A percentile compares a stretch with the other conserved stretches of the same genome.
Conservation (phyloP, 2,888 invertebrate species). For the Drosophila recens region DNA sequence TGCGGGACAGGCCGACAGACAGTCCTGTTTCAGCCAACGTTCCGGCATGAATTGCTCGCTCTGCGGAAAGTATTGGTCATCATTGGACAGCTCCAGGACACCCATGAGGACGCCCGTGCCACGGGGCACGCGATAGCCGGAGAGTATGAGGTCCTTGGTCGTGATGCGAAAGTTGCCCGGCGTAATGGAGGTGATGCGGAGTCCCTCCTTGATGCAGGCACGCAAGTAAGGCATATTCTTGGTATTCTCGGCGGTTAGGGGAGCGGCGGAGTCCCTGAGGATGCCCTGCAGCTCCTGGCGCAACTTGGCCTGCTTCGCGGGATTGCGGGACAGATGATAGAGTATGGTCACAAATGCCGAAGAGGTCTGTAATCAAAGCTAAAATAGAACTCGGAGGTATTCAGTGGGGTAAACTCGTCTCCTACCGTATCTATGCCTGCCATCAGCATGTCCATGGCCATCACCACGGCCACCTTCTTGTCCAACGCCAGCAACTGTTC, state of each 20-base stretch:
- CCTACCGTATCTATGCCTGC: constrained; percentile 91
- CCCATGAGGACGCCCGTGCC: constrained; percentile 91
- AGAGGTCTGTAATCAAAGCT: constrained; percentile 79
- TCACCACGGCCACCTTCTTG: constrained; percentile 88
- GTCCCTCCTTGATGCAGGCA: constrained; percentile 91
- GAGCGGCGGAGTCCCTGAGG: constrained; percentile 83
- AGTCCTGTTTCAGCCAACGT: constrained; percentile 88
- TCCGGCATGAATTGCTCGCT: constrained; percentile 90
- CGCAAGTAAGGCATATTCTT: constrained; percentile 88
- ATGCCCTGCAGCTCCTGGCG: constrained; percentile 86
- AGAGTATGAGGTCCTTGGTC: constrained; percentile 87
- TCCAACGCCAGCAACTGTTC: constrained; percentile 88
- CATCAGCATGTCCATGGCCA: constrained; percentile 90
- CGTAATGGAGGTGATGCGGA: constrained; percentile 88
- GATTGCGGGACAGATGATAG: constrained; percentile 87
- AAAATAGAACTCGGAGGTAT: not conserved
- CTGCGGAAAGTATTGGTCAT: constrained; percentile 88
- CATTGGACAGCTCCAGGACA: constrained; percentile 87
- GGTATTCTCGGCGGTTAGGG: constrained; percentile 85
- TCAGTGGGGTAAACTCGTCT: fast-evolving
- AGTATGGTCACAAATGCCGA: constrained; percentile 75
- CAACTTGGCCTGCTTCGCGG: constrained; percentile 88
- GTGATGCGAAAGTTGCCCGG: constrained; percentile 87
- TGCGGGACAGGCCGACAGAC: constrained; percentile 69
- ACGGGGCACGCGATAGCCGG: constrained; percentile 89